Evolutionary conservation across 2,113 vertebrate genomes (phyloP).

Genomic region (Nycticorax nycticorax): DNA sequence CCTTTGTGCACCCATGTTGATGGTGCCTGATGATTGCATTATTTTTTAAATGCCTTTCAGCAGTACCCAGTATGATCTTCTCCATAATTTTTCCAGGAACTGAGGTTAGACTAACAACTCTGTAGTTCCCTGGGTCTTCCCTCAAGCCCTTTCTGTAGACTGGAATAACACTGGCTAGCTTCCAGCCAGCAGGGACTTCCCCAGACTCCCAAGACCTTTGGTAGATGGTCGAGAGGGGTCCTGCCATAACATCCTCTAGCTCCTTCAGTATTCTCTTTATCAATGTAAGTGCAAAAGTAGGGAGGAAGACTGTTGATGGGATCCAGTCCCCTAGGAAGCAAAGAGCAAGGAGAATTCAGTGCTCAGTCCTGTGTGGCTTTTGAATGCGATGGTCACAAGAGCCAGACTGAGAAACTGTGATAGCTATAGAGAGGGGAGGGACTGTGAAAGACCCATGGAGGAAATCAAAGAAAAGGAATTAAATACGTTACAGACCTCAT

Average conservation of each 20-base stretch:
- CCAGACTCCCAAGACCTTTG: neutral
- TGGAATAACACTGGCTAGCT: neutral
- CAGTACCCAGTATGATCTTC: neutral
- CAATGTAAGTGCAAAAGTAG: neutral
- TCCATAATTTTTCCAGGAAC: neutral
- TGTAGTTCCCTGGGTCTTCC: neutral
- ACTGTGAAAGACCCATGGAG: neutral
- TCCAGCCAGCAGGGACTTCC: neutral
- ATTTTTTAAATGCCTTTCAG: neutral
- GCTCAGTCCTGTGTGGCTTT: neutral
- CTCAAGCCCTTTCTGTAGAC: neutral
- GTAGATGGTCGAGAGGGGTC: neutral
- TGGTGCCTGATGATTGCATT: neutral
- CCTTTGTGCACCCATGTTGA: neutral
- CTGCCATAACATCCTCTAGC: neutral
- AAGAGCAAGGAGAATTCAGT: neutral
- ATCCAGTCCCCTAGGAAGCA: neutral
- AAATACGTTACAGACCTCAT: neutral
- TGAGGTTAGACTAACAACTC: neutral
- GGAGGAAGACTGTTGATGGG: neutral
- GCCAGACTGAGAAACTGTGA: neutral
- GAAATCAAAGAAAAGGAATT: neutral
- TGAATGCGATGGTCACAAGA: neutral
- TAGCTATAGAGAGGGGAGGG: neutral
- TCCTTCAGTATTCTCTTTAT: neutral